Base-by-base conservation (phyloP, 30 jellyfish, hydroid and myxozoan genomes). In the Catostylus mosaicus region DNA sequence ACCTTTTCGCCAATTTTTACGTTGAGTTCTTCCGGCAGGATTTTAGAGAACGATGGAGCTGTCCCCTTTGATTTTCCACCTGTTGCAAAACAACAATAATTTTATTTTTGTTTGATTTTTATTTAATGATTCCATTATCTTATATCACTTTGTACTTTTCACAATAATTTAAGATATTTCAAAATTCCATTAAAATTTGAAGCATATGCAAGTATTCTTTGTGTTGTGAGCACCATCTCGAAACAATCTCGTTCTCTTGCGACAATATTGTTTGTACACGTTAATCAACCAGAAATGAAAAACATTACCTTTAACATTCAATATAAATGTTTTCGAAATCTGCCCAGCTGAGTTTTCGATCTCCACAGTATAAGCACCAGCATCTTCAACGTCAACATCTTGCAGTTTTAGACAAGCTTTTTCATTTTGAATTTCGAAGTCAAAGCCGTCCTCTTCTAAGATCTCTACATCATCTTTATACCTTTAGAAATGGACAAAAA, bases 311-410 rank as follows among this genome's bases (percentile, higher is more conserved):
- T 82, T 30, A 4, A 82, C 52, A 3, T 51, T 66, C 65, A 82
- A 27, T 8, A 75, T 70, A 31, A 82, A 82, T 56, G 84, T 67
- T 57, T 67, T 81, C 36, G 74, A 67, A 35, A 67, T 74, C 29
- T 20, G 20, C 19, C 97, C 99, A 29, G 88, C 82, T 32, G 83
- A 14, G 61, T 94, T 94, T 31, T 75, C 75, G 29, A 94, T 81
- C 26, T 88, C 97, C 59, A 90, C 91, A 26, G 90, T 88, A 61
- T 74, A 88, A 52, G 80, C 85, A 14, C 99, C 99, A 34, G 89
- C 60, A 60, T 94, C 97, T 36, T 79, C 92, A 6, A 27, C 35
- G 16, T 72, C 95, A 16, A 81, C 94, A 71, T 84, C 85, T 57
- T 51, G 67, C 38, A 88, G 46, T 23, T 27, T 60, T 14, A 88